Evolutionary conservation across 2,113 vertebrate species (phyloP).

Genomic region (Paradoxurus hermaphroditus): DNA sequence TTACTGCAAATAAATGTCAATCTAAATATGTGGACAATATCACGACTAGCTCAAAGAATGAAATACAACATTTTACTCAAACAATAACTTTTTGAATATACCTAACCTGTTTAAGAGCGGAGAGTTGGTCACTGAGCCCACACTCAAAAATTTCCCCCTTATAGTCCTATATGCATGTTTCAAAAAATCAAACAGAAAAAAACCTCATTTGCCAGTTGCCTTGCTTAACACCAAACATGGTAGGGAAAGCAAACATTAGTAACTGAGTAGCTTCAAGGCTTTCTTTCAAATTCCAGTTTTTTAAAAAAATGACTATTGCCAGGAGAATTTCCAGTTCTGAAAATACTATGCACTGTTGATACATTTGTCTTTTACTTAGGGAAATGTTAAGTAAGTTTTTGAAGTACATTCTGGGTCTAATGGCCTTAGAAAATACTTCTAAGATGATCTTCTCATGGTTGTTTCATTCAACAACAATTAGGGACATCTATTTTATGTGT

Average conservation of each 20-base stretch:
- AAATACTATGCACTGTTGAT: not conserved
- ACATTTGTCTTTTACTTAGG: not conserved
- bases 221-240: constrained; percentile 50
- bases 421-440: not conserved
- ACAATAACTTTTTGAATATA: not conserved
- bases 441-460: not conserved
- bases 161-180: not conserved
- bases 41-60: not conserved
- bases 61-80: constrained; percentile 26
- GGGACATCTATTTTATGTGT: not conserved
- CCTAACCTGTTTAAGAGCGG: not conserved
- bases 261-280: not conserved
- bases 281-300: constrained; percentile 28
- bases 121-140: not conserved
- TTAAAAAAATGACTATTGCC: not conserved
- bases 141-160: not conserved
- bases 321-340: constrained; percentile 15
- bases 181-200: not conserved
- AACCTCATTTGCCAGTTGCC: not conserved
- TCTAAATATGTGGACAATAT: not conserved
- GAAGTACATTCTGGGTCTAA: not conserved
- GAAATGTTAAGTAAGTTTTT: not conserved
- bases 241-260: not conserved
- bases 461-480: not conserved
- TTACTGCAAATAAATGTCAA: not conserved